Base-by-base conservation (phyloP, 2,113 vertebrate genomes). In the Oreotrochilus melanogaster region DNA sequence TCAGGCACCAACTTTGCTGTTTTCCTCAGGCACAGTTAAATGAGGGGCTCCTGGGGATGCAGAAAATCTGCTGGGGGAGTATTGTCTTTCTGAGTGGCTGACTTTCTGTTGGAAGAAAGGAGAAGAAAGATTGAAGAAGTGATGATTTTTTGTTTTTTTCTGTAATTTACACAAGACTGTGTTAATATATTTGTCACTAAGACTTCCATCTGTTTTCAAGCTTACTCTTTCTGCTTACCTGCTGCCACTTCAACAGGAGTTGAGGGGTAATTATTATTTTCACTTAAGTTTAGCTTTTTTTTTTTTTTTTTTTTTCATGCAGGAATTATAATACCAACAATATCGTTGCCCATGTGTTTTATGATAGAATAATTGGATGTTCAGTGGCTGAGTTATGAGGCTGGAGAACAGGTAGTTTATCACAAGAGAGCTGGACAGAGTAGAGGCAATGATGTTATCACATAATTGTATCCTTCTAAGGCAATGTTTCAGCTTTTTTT, bases 401-500 rank as follows among this genome's bases (percentile, higher is more conserved):
- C 50, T 50, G 76, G 31, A 72, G 39, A 78, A 43, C 14, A 71
- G 94, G 69, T 65, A 91, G 39, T 73, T 93, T 88, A 43, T 88
- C 45, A 54, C 45, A 25, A 61, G 37, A 47, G 74, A 79, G 82
- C 54, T 64, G 66, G 37, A 51, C 53, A 39, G 11, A 39, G 39
- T 39, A 13, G 60, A n/a, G 53, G 48, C 53, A 78, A 35, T 50
- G 76, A 76, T 82, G 64, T 81, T 87, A 92, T 92, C 80, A 31
- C 53, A 69, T 91, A 91, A 92, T 93, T 81, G 89, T 47, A 11
- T n/a, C 31, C 35, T 79, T 94, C 79, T 65, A 56, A 69, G 42
- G 25, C 33, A 90, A 80, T 88, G 42, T 87, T 60, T 47, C 60
- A 88, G 72, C 27, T 17, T 92, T 83, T 93, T 61, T 69, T 81